These are phyloP conservation scores for Agriopis leucophaearia DNA, from an alignment of 2,888 invertebrate species.

Conservation along the genomic window DNA sequence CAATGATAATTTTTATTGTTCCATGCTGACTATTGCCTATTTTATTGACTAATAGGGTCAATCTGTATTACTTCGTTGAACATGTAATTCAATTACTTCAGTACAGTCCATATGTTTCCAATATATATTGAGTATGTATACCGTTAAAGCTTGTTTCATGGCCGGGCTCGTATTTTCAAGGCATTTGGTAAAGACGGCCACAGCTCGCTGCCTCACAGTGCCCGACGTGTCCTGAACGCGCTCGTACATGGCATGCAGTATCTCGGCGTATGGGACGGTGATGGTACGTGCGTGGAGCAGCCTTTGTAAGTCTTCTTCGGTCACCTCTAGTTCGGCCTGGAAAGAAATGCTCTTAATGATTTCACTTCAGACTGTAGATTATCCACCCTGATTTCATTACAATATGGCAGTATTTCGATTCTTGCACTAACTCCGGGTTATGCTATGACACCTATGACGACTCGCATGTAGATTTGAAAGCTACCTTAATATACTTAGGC, in stretches of 20 bases:
- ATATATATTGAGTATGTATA: constrained; percentile 12
- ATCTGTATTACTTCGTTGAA: too few relatives aligned
- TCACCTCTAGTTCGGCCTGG: constrained; percentile 53
- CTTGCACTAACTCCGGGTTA: too few relatives aligned
- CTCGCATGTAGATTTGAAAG: neutral
- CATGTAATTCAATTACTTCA: too few relatives aligned
- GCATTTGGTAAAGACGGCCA: constrained; percentile 84
- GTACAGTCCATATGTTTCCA: too few relatives aligned
- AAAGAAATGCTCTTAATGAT: neutral
- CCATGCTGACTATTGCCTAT: too few relatives aligned
- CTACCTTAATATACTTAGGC: neutral
- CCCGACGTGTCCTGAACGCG: constrained; percentile 86
- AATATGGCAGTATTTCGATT: too few relatives aligned
- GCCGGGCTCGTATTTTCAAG: constrained; percentile 64
- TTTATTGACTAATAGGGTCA: too few relatives aligned
- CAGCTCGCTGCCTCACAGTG: constrained; percentile 87
- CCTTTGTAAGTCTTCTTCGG: constrained; percentile 61
- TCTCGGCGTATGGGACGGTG: constrained; percentile 62
- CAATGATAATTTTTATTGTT: too few relatives aligned
- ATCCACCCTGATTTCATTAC: too few relatives aligned
- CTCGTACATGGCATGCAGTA: constrained; percentile 82
- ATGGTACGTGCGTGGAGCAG: constrained; percentile 62
- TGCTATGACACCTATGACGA: neutral
- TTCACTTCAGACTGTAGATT: neutral
- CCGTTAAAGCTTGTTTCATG: constrained; percentile 58